Conservation (phyloP, 2,888 invertebrate genomes). For the Hypena proboscidalis region DNA sequence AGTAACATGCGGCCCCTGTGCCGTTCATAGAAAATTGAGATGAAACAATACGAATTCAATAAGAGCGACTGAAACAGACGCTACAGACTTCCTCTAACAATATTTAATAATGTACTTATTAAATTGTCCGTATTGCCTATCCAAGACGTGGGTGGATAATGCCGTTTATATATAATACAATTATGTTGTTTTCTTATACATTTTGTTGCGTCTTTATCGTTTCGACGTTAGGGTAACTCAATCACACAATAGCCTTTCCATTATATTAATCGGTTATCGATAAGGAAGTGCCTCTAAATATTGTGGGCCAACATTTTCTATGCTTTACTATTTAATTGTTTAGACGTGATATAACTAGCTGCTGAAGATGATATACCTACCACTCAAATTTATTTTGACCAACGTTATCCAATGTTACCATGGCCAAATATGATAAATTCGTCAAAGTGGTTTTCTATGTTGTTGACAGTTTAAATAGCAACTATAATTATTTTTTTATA, state of each 20-base stretch:
- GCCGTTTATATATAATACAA: conserved; percentile 13
- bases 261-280: conserved; percentile 12
- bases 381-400: too few relatives aligned
- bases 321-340: neutral
- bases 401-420: too few relatives aligned
- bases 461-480: too few relatives aligned
- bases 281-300: conserved; percentile 10
- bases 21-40: conserved; percentile 53
- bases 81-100: conserved; percentile 40
- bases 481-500: too few relatives aligned
- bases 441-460: too few relatives aligned
- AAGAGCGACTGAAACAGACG: conserved; percentile 53
- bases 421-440: too few relatives aligned
- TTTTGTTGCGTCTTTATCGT: conserved; percentile 13
- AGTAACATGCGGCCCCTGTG: conserved; percentile 60
- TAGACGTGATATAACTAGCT: neutral
- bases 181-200: conserved; percentile 14
- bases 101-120: conserved; percentile 43
- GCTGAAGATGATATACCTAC: too few relatives aligned
- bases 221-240: conserved; percentile 16
- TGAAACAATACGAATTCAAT: conserved; percentile 53
- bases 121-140: conserved; percentile 33
- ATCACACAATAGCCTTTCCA: conserved; percentile 15
- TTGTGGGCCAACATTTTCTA: neutral
- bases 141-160: conserved; percentile 6